Evolutionary conservation across 2,113 vertebrate species (phyloP).

Genomic region (Myrmecophaga tridactyla): DNA sequence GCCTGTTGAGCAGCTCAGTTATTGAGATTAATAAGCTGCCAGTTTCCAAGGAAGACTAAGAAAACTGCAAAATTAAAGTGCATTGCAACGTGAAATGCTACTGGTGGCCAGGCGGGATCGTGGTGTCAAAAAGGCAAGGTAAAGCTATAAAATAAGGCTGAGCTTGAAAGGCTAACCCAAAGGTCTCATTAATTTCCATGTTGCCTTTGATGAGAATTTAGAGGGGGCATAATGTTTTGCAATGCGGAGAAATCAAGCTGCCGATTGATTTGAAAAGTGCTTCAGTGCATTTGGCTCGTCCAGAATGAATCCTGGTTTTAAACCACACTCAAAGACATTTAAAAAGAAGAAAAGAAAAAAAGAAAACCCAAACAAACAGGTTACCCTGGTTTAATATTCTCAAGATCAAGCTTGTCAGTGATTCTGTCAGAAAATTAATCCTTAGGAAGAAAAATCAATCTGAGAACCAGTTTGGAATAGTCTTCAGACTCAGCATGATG

Average conservation of each 20-base stretch:
- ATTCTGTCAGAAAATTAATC: constrained; percentile 77
- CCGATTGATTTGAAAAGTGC: constrained; percentile 75
- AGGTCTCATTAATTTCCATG: constrained; percentile 59
- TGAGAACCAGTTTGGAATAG: constrained; percentile 69
- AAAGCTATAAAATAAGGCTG: constrained; percentile 75
- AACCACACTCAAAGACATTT: constrained; percentile 7
- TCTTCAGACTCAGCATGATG: constrained; percentile 51
- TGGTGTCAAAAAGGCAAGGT: constrained; percentile 67
- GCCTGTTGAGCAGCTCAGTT: constrained; percentile 72
- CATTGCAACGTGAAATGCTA: constrained; percentile 74
- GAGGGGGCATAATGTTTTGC: constrained; percentile 61
- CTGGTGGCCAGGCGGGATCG: constrained; percentile 67
- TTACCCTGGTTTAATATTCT: constrained; percentile 76
- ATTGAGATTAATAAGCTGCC: constrained; percentile 81
- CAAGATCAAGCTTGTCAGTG: constrained; percentile 72
- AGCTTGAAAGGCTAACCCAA: constrained; percentile 73
- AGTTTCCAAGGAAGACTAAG: constrained; percentile 78
- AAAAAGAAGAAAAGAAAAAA: background rate
- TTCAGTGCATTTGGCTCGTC: constrained; percentile 42
- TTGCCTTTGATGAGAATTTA: constrained; percentile 63
- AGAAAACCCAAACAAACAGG: background rate
- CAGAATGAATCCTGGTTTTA: constrained; percentile 63
- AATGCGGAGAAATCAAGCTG: constrained; percentile 62
- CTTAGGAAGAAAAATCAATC: constrained; percentile 77
- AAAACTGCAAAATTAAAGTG: constrained; percentile 81